Percentiles rank a stretch among this genome's conserved stretches.
Conservation (phyloP, 2,797 vertebrate species). For the Urosaurus nigricauda region DNA sequence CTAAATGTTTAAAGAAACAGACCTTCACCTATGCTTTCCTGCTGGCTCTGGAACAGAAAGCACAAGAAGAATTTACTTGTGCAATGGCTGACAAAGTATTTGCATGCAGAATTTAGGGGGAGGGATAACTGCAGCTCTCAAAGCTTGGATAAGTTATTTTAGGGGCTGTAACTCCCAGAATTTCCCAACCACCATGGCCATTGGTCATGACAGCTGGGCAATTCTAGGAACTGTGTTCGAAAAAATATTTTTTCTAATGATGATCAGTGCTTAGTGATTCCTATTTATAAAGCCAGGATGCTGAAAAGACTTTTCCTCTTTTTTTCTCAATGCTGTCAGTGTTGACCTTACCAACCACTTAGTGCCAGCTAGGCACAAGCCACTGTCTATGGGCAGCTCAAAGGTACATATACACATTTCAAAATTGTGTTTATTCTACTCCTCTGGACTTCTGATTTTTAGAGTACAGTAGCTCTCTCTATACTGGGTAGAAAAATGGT, state of each 20-base stretch:
- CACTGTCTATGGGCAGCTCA: neutral
- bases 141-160: too few species aligned
- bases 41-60: neutral
- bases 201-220: too few species aligned
- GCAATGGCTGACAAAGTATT: neutral
- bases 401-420: neutral
- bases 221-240: too few species aligned
- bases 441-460: constrained; percentile 22
- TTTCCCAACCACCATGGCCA: too few species aligned
- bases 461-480: accelerated
- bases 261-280: neutral
- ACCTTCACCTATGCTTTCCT: too few species aligned
- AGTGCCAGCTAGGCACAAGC: neutral
- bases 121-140: neutral
- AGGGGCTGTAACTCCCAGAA: too few species aligned
- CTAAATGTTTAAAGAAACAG: neutral
- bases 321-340: neutral
- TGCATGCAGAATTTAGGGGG: neutral
- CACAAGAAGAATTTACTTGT: neutral
- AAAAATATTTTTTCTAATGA: too few species aligned
- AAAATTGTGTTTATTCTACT: neutral
- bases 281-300: neutral
- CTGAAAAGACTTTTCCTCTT: neutral
- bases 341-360: neutral
- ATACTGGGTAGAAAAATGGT: neutral